These are phyloP conservation scores for Cydia amplana DNA, from an alignment of 1,140 invertebrate species.

Conservation along the genomic window DNA sequence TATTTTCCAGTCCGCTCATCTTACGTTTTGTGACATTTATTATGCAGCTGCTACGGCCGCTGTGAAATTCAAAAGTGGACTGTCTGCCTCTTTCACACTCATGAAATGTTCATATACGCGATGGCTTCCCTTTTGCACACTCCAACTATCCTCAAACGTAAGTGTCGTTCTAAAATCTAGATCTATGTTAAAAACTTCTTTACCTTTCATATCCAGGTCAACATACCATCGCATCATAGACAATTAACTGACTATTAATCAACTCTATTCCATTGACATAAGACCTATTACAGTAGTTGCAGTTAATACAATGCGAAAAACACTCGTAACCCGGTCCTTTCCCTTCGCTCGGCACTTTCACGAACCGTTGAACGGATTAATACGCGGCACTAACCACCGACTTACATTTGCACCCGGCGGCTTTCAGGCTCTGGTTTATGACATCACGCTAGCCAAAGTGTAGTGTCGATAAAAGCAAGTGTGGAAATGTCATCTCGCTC, in stretches of 20 bases:
- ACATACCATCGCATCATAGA: too few relatives aligned
- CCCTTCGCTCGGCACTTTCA: background rate
- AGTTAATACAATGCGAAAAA: background rate
- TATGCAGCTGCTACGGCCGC: background rate
- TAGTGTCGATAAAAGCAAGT: too few relatives aligned
- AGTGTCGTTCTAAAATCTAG: too few relatives aligned
- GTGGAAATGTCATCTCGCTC: background rate
- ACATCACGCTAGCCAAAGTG: too few relatives aligned
- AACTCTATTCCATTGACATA: background rate
- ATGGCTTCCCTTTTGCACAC: too few relatives aligned
- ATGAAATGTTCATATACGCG: too few relatives aligned
- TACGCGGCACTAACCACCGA: slow-evolving; percentile 7
- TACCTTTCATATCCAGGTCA: background rate
- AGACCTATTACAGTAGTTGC: background rate
- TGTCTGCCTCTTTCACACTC: too few relatives aligned
- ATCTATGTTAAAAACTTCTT: background rate
- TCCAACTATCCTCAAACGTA: too few relatives aligned
- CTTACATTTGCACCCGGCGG: slow-evolving; percentile 1
- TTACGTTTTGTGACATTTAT: background rate
- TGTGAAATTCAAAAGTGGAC: too few relatives aligned
- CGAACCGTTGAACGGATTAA: slow-evolving; percentile 19
- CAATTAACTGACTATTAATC: background rate
- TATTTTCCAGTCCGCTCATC: too few relatives aligned
- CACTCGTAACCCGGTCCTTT: background rate
- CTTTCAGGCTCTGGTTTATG: background rate